A percentile compares a stretch with the other conserved stretches of the same genome.
Evolutionary conservation across 2,888 invertebrate genomes (phyloP).

Genomic region (Eutolmus rufibarbis): DNA sequence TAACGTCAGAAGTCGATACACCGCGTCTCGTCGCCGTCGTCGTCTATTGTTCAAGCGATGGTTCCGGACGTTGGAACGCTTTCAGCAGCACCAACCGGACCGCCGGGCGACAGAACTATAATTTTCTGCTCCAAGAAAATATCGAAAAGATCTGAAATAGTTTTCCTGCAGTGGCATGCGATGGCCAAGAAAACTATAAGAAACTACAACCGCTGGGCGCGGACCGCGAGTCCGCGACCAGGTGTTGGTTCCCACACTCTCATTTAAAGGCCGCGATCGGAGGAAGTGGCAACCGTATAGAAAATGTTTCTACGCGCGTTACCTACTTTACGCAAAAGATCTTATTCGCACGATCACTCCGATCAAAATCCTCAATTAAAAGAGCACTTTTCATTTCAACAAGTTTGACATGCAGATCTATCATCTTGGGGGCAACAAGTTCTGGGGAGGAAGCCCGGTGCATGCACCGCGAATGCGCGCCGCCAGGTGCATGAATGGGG

Average conservation of each 20-base stretch:
- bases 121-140: conserved; percentile 23
- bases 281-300: background rate
- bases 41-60: conserved; percentile 11
- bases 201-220: background rate
- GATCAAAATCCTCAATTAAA: conserved; percentile 40
- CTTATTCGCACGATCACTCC: conserved; percentile 27
- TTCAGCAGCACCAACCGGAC: background rate
- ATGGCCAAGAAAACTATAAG: background rate
- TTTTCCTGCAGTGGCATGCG: conserved; percentile 1
- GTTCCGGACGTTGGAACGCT: conserved; percentile 30
- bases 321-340: conserved; percentile 11
- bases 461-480: background rate
- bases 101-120: conserved; percentile 25
- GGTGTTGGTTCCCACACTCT: conserved; percentile 24
- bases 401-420: conserved; percentile 35
- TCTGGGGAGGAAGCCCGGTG: conserved; percentile 15
- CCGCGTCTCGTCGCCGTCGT: background rate
- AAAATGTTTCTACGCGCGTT: background rate
- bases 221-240: background rate
- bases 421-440: conserved; percentile 23
- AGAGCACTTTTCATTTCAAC: conserved; percentile 34
- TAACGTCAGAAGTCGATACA: conserved; percentile 19
- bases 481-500: conserved; percentile 34
- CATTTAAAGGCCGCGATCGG: background rate
- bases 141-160: conserved; percentile 4